Base-by-base conservation (phyloP, 2,113 vertebrate species). In the Thryonomys swinderianus region DNA sequence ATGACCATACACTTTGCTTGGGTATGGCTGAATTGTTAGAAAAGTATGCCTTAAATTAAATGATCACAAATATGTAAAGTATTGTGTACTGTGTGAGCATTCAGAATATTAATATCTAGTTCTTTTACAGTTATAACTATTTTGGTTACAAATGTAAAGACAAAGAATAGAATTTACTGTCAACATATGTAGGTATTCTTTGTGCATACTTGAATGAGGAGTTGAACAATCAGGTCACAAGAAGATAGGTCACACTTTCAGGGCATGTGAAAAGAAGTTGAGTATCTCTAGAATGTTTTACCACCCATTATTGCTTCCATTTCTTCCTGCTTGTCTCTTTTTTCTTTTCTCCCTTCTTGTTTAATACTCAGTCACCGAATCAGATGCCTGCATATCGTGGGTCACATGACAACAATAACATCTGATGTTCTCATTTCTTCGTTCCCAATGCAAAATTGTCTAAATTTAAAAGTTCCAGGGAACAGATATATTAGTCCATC, bases 111-210 rank as follows among this genome's bases (percentile, higher is more conserved):
- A 18, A 66, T 45, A 62, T 88, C 74, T 80, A 87, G 16, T 81
- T 21, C 17, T 48, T 85, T 11, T n/a, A 8, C 7, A 51, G 7
- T 67, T 90, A 53, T 23, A 51, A 81, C 2, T 27, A 82, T 71
- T 91, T 95, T 62, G 8, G 7, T 84, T 85, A 64, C 16, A 55
- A 90, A 51, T 87, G 34, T 62, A 83, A 64, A n/a, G 78, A n/a
- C n/a, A 34, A 55, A 64, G 14, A 6, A 32, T 8, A 40, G 9
- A 30, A 62, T 55, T 80, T 91, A 34, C 14, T 83, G 0, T n/a
- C 34, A 45, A 20, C 5, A 37, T 17, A 21, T 51, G 5, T 48
- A 62, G 4, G 7, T 67, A 11, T 61, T 90, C 48, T 5, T 3
- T 71, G 30, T 45, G 5, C 18, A 4, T 9, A 40, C 53, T 81